Base-by-base conservation (phyloP, 1,140 invertebrate genomes). In the Apocrypta bakeri region DNA sequence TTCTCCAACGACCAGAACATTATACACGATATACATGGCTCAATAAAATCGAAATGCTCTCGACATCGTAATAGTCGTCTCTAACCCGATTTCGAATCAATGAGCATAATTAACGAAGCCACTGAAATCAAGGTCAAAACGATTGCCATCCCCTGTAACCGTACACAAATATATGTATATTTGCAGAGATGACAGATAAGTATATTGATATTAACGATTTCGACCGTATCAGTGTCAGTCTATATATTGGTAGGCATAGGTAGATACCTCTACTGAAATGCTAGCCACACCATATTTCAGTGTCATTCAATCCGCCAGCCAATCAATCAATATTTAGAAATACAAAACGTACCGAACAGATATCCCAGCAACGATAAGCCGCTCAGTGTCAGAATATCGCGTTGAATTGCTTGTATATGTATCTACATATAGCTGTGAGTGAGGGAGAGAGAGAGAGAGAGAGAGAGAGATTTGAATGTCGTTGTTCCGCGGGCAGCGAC, bases 321-420 rank as follows among this genome's bases (percentile, higher is more conserved):
- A 66, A 66, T 66, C 64, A 17, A 66, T 66, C 64, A 66, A 29
- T 29, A 66, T 66, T 66, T 25, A 66, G 64, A 66, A 66, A 66
- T 11, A 66, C 9, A 66, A 66, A 66, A 29, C 64, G 64, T 11
- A 17, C 17, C 48, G 48, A n/a, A 6, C 21, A 56, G 48, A 56
- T 56, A 56, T 56, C 7, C 17, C 48, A 17, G 48, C 48, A n/a
- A 21, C 48, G 48, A 56, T 56, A 56, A 56, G 48, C 48, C 21
- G 48, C 48, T 56, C 48, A n/a, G 48, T 64, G 25, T 27, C 64
- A 9, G 24, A 24, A 9, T 66, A 66, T 29, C 64, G 64, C 9
- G 64, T 29, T 66, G n/a, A 12, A 29, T 66, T 9, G 14, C 24
- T 14, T 37, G 3, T 2, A 37, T 37, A 9, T 37, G 33, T 37